Percentiles rank a stretch among this genome's conserved stretches.
Conservation (phyloP, 2,113 vertebrate species). For the Rafetus swinhoei region DNA sequence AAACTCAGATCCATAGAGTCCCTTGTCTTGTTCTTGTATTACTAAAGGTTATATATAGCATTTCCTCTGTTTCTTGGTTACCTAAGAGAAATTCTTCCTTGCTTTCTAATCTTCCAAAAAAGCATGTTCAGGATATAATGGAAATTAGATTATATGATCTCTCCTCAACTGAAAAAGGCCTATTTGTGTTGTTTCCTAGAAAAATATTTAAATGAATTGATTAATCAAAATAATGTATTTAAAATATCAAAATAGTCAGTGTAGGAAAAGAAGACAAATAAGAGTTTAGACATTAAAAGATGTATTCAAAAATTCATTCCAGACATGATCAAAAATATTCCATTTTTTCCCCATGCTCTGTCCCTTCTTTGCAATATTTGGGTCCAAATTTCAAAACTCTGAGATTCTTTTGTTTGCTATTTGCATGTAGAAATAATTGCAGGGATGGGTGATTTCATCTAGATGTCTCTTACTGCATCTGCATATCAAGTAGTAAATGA, state of each 20-base stretch:
- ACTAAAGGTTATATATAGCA: neutral
- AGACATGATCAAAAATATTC: neutral
- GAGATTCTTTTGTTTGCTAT: constrained; percentile 14
- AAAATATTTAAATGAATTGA: neutral
- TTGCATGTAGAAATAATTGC: constrained; percentile 39
- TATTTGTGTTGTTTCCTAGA: neutral
- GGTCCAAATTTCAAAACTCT: neutral
- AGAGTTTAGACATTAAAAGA: constrained; percentile 26
- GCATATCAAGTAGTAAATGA: constrained; percentile 15
- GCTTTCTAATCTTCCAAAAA: neutral
- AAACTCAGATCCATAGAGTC: neutral
- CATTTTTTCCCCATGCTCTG: neutral
- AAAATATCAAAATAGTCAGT: neutral
- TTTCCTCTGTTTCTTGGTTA: neutral
- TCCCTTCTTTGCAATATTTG: constrained; percentile 36
- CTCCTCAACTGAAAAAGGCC: neutral
- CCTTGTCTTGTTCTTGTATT: neutral
- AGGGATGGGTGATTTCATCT: constrained; percentile 43
- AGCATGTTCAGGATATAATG: neutral
- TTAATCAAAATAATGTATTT: constrained; percentile 7
- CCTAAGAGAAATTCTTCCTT: neutral
- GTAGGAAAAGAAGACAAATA: neutral
- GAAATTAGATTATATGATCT: fast-evolving
- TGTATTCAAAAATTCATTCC: constrained; percentile 22
- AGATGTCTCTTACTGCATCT: constrained; percentile 27